A percentile compares a stretch with the other conserved stretches of the same genome.
Conservation (phyloP, 2,113 vertebrate genomes). For the Calidris pugnax region DNA sequence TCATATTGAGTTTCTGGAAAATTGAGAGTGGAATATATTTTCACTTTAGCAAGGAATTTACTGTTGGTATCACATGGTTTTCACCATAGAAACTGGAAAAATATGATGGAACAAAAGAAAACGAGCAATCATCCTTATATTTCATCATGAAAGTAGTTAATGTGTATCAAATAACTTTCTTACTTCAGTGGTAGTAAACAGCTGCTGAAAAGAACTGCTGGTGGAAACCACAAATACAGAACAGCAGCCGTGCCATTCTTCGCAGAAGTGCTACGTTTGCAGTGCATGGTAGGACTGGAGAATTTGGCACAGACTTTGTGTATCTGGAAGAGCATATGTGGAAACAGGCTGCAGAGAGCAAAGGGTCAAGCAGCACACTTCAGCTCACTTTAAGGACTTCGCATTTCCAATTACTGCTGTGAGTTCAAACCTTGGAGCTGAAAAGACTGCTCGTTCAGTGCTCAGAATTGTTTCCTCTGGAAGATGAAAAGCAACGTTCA, state of each 20-base stretch:
- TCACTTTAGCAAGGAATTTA: background rate
- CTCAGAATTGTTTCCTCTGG: background rate
- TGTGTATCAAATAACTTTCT: background rate
- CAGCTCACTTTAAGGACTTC: background rate
- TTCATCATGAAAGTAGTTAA: background rate
- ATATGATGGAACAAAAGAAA: background rate
- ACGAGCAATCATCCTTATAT: background rate
- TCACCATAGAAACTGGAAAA: conserved; percentile 11
- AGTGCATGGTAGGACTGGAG: background rate
- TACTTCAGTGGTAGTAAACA: background rate
- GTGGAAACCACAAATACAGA: background rate
- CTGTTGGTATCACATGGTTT: background rate
- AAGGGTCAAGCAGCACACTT: background rate
- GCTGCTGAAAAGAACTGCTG: background rate
- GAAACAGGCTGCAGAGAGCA: background rate
- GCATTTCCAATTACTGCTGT: background rate
- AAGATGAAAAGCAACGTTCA: background rate
- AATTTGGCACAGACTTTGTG: background rate
- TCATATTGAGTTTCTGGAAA: background rate
- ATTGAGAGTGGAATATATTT: background rate
- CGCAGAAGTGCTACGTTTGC: background rate
- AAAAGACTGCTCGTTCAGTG: background rate
- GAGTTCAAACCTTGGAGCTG: background rate
- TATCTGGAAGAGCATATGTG: background rate
- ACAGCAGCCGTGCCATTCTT: background rate